Evolutionary conservation across 2,797 vertebrate species (phyloP).

Genomic region (Halcyon chelicuti): DNA sequence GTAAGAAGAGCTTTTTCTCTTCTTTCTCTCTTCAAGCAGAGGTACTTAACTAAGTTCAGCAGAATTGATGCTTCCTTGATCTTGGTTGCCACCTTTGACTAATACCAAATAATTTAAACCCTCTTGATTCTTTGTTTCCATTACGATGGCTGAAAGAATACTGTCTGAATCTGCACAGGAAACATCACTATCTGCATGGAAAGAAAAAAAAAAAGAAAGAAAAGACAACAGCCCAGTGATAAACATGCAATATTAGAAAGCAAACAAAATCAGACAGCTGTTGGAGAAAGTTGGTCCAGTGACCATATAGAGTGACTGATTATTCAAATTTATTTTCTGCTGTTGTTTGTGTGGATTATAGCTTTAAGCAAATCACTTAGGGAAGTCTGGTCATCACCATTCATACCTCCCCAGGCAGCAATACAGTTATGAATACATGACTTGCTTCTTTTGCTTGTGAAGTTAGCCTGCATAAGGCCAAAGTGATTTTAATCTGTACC

Average conservation of each 20-base stretch:
- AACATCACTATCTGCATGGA: constrained; percentile 47
- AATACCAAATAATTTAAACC: constrained; percentile 82
- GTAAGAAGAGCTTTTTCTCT: constrained; percentile 17
- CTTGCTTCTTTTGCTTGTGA: not conserved
- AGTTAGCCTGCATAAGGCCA: not conserved
- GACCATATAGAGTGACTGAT: not conserved
- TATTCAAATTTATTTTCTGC: not conserved
- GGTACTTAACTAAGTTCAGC: not conserved
- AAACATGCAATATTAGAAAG: not conserved
- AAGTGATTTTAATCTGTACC: not conserved
- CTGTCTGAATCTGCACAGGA: constrained; percentile 60
- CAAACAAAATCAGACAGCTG: not conserved
- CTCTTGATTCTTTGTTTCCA: constrained; percentile 74
- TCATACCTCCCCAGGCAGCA: not conserved
- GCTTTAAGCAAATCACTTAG: not conserved
- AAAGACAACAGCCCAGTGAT: not conserved
- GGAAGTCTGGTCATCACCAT: not conserved
- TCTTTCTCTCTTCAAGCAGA: constrained; percentile 18
- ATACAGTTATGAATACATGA: not conserved
- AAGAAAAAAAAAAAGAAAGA: not conserved
- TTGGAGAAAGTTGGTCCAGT: not conserved
- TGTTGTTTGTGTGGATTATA: not conserved
- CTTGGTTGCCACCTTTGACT: constrained; percentile 48
- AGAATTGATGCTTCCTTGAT: constrained; percentile 27
- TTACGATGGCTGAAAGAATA: constrained; percentile 37